Percentiles rank a stretch among this genome's conserved stretches.
Conservation (phyloP, 37 sponge, comb jelly and placozoan species). For the Haliclona indistincta region DNA sequence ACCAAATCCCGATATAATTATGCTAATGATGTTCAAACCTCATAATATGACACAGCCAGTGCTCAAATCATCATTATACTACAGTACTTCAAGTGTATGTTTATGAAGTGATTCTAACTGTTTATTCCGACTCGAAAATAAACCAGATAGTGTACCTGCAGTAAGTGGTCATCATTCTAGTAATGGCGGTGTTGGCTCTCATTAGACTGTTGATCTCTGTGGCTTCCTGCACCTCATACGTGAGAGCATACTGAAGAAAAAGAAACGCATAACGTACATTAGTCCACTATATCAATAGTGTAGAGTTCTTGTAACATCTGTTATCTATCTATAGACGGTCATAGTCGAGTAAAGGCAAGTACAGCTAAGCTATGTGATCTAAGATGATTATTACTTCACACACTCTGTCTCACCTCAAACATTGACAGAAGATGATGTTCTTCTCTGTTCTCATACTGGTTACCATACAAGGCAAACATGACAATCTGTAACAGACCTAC, state of each 20-base stretch:
- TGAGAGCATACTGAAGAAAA: constrained; percentile 66
- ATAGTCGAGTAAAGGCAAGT: too few relatives aligned
- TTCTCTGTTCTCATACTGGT: constrained; percentile 92
- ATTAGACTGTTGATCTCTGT: constrained; percentile 83
- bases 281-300: neutral
- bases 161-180: constrained; percentile 96
- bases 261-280: neutral
- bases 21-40: too few relatives aligned
- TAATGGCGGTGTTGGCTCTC: constrained; percentile 93
- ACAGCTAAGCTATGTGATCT: too few relatives aligned
- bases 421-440: constrained; percentile 85
- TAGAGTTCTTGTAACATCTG: neutral
- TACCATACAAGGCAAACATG: constrained; percentile 92
- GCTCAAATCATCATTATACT: too few relatives aligned
- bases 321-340: neutral
- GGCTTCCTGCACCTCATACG: constrained; percentile 86
- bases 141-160: too few relatives aligned
- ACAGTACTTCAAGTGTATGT: too few relatives aligned
- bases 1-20: too few relatives aligned
- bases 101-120: too few relatives aligned
- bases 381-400: neutral
- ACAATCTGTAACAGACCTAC: constrained; percentile 80
- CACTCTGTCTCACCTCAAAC: constrained; percentile 72
- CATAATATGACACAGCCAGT: too few relatives aligned
- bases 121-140: too few relatives aligned